Base-by-base conservation (phyloP, 2,888 invertebrate genomes). In the Spisula subtruncata region DNA sequence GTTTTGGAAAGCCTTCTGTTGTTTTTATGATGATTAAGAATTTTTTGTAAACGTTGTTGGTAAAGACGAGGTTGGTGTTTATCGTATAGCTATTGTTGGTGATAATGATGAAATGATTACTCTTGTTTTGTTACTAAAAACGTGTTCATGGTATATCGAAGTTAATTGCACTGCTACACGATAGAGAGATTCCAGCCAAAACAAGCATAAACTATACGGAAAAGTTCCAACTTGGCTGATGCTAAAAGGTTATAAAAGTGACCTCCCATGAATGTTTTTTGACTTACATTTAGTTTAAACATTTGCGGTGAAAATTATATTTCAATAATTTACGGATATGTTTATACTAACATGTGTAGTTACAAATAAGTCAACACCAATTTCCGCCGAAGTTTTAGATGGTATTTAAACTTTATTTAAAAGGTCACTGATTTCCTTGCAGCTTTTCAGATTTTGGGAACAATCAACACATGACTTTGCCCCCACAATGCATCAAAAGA, bases 351-450 rank as follows among this genome's bases (percentile, higher is more conserved):
- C 60, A n/a, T 25, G 8, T 25, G 60, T 66, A 66, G 25, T 6
- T 10, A 66, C 25, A 66, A 66, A 66, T 25, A 75, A 16, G 32
- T 75, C 75, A 75, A 16, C 32, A 35, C 10, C 18, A 16, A 75
- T 75, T 16, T 75, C 29, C 75, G 75, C 14, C 75, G 14, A 29
- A 12, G 25, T 75, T 18, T 75, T 1, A 35, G 84, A 41, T 16
- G 16, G 18, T 60, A 25, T 84, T 29, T 83, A 32, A 56, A 54
- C 54, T 32, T 6, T 32, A n/a, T 12, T 51, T 82, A 66, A n/a
- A 66, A n/a, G 60, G 60, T 66, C 60, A 66, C 35, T 75, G 32
- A 16, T 75, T 75, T 75, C n/a, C 60, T 75, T 75, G 32, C 35
- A 32, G 18, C 35, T 32, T 32, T 75, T 32, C 16, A 32, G 12